Conservation (phyloP, 1,140 invertebrate genomes). For the Dendroctonus ponderosae region DNA sequence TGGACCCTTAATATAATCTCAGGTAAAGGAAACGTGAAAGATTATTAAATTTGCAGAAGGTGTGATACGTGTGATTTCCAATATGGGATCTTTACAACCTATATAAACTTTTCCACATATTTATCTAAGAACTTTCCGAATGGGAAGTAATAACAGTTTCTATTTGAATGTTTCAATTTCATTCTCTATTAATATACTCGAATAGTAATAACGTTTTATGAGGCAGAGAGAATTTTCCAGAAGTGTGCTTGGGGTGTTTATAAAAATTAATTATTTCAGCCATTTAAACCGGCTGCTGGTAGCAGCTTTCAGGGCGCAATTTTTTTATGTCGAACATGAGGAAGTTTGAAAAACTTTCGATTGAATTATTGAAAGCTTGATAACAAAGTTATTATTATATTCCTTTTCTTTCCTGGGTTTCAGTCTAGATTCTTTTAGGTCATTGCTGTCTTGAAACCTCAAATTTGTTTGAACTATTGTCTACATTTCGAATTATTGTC, state of each 20-base stretch:
- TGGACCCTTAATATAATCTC: no score
- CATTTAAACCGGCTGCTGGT: background rate
- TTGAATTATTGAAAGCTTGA: no score
- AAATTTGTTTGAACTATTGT: no score
- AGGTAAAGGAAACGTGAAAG: background rate
- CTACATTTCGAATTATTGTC: no score
- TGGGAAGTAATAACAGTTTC: background rate
- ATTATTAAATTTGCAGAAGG: slow-evolving; percentile 15
- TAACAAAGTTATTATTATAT: no score
- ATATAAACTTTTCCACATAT: slow-evolving; percentile 8
- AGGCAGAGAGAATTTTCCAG: background rate
- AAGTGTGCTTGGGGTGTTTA: background rate
- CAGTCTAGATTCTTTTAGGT: no score
- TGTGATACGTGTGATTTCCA: slow-evolving; percentile 16
- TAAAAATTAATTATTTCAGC: background rate
- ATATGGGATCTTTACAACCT: slow-evolving; percentile 16
- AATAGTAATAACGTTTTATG: background rate
- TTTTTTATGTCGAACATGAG: no score
- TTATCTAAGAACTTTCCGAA: slow-evolving; percentile 5
- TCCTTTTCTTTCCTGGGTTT: no score
- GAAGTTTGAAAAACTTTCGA: no score
- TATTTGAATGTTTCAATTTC: background rate
- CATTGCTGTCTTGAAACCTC: no score
- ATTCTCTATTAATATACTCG: background rate
- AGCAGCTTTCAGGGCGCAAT: background rate